Evolutionary conservation across 2,113 vertebrate species (phyloP).

Genomic region (Oxyruncus cristatus): DNA sequence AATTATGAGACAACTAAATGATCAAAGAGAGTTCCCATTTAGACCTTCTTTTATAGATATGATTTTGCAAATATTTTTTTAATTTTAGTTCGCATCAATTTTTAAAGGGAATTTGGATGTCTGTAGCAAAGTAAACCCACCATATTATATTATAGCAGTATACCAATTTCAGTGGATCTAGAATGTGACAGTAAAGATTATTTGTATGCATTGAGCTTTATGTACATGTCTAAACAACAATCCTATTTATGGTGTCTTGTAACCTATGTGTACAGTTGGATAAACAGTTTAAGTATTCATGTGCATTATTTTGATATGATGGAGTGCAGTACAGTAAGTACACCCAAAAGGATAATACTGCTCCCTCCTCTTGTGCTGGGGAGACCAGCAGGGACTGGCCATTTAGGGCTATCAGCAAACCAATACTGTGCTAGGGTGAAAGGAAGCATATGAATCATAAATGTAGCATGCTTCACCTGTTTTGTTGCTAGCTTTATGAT

Average conservation of each 20-base stretch:
- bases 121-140: neutral
- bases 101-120: neutral
- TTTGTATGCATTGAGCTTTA: slow-evolving; percentile 7
- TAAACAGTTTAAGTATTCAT: slow-evolving; percentile 68
- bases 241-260: slow-evolving; percentile 35
- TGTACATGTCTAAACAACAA: neutral
- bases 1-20: neutral
- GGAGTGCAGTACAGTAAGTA: slow-evolving; percentile 51
- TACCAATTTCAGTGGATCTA: neutral
- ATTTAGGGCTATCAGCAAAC: slow-evolving; percentile 59
- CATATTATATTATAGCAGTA: neutral
- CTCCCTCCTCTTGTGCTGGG: slow-evolving; percentile 40
- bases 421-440: slow-evolving; percentile 45
- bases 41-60: neutral
- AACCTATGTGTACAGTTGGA: slow-evolving; percentile 49
- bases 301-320: slow-evolving; percentile 59
- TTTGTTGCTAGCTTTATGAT: slow-evolving; percentile 68
- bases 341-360: slow-evolving; percentile 62
- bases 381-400: slow-evolving; percentile 39
- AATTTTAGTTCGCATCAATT: neutral
- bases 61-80: neutral
- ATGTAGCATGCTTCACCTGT: slow-evolving; percentile 69
- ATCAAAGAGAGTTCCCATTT: neutral
- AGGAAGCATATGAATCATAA: slow-evolving; percentile 68
- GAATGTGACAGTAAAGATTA: slow-evolving; percentile 1